These are phyloP conservation scores for Pogona vitticeps DNA, from an alignment of 2,113 vertebrate genomes.

Conservation along the genomic window DNA sequence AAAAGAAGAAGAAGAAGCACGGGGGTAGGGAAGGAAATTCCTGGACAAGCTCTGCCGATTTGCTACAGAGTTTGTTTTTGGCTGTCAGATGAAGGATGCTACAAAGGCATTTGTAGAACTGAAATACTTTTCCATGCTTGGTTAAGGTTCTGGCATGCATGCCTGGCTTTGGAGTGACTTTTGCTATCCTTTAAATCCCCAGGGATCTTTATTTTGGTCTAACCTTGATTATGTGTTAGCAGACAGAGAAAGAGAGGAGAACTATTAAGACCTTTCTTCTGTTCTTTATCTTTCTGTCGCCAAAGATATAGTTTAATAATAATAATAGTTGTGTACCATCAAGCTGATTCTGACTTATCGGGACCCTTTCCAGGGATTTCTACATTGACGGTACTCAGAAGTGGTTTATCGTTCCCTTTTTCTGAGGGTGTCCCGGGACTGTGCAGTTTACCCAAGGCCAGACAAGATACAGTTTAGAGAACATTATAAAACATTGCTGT, in stretches of 20 bases:
- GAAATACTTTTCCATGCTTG: constrained; percentile 55
- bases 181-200: constrained; percentile 30
- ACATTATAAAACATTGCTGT: constrained; percentile 54
- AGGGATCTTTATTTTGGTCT: constrained; percentile 51
- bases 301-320: constrained; percentile 64
- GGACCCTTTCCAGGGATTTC: no score
- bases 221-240: constrained; percentile 53
- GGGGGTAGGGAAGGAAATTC: neutral
- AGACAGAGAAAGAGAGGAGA: constrained; percentile 74
- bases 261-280: constrained; percentile 63
- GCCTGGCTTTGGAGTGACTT: neutral
- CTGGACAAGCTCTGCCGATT: neutral
- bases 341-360: no score
- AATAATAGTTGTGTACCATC: no score
- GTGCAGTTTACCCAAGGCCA: no score
- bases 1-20: constrained; percentile 31
- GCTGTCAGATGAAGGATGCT: constrained; percentile 17
- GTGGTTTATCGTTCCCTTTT: no score
- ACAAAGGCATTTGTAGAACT: constrained; percentile 27
- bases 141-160: constrained; percentile 45
- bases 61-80: constrained; percentile 22
- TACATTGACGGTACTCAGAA: no score
- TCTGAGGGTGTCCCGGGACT: no score
- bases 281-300: constrained; percentile 40
- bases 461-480: constrained; percentile 69